phyloP scores from a whole-genome alignment of 2,113 vertebrate genomes.

The Varanus salvator region DNA sequence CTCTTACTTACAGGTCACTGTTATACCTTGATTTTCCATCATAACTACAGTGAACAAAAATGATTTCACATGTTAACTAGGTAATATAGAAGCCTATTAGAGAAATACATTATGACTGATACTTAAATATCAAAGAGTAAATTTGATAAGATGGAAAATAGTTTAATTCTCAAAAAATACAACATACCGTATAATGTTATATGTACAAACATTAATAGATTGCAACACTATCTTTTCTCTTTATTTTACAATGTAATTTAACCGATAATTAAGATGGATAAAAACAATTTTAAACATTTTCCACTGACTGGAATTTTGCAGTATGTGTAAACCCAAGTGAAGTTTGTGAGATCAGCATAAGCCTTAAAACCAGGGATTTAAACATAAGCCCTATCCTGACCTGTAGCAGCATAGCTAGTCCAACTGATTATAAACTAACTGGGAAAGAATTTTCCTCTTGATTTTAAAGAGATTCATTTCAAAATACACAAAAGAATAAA shows the following conservation, averaged over 20 bases:
- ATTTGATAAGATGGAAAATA: neutral
- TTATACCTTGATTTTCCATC: slow-evolving; percentile 1
- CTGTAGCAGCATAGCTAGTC: neutral
- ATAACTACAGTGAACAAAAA: slow-evolving; percentile 17
- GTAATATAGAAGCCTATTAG: neutral
- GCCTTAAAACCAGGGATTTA: fast-evolving
- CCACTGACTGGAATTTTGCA: neutral
- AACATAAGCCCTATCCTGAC: fast-evolving
- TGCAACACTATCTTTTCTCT: neutral
- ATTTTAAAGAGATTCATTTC: neutral
- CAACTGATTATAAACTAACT: neutral
- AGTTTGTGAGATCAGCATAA: neutral
- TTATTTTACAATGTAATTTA: neutral
- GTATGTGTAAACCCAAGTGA: neutral
- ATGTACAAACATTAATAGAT: slow-evolving; percentile 13
- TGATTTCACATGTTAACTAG: neutral
- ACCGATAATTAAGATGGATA: neutral
- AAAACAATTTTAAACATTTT: neutral
- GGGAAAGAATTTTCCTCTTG: neutral
- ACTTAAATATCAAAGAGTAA: slow-evolving; percentile 25
- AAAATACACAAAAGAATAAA: neutral
- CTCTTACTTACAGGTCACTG: no score
- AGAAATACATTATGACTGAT: neutral
- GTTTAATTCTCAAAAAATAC: neutral
- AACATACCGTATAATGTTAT: neutral